phyloP scores from a whole-genome alignment of 2,113 vertebrate species.

The Peromyscus californicus region DNA sequence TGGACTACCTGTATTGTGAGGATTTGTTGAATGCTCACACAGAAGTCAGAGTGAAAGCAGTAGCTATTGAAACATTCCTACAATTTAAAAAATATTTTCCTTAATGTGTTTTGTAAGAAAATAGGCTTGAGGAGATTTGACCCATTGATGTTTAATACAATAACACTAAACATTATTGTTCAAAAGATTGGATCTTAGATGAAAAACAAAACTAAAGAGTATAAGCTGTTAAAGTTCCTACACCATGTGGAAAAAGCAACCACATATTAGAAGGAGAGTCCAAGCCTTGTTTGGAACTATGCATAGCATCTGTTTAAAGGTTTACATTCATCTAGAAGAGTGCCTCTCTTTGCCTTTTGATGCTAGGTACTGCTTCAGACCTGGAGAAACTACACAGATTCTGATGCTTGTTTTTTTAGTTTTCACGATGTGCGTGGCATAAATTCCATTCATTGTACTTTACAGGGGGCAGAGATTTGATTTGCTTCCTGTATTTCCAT shows the following conservation, averaged over 20 bases:
- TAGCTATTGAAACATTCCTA: constrained; percentile 26
- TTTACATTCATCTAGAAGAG: not conserved
- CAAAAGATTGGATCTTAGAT: not conserved
- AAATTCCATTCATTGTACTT: not conserved
- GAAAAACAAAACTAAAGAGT: not conserved
- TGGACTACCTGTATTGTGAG: not conserved
- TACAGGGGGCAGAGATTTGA: not conserved
- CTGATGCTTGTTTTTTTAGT: not conserved
- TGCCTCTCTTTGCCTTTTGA: not conserved
- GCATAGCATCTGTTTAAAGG: not conserved
- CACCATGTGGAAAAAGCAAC: constrained; percentile 30
- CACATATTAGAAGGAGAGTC: not conserved
- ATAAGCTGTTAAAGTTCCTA: not conserved
- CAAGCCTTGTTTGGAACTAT: not conserved
- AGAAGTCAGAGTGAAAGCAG: not conserved
- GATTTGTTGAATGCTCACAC: not conserved
- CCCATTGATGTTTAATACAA: constrained; percentile 20
- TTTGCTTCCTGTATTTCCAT: not conserved
- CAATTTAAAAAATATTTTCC: constrained; percentile 6
- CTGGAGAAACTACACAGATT: not conserved
- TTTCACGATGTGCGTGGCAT: not conserved
- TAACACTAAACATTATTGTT: constrained; percentile 31
- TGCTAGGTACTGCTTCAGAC: not conserved
- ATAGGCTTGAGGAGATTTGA: not conserved
- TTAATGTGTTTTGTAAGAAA: not conserved